A percentile compares a stretch with the other conserved stretches of the same genome.
Conservation (phyloP, 2,113 vertebrate genomes). For the Symphodus melops region DNA sequence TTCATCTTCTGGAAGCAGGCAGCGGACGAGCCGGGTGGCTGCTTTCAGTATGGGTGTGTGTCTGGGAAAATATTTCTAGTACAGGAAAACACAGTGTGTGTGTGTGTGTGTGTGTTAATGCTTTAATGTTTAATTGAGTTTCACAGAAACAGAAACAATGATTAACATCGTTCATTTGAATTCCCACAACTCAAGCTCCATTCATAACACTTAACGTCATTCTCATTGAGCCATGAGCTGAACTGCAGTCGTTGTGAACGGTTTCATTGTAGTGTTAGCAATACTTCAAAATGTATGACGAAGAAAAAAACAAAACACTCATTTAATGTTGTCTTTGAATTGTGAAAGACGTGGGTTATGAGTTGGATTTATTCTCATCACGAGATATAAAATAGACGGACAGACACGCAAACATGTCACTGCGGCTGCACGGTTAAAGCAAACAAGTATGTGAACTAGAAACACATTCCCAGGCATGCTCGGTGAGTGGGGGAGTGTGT, state of each 20-base stretch:
- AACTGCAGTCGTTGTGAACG: background rate
- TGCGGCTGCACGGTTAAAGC: constrained; percentile 10
- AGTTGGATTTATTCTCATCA: background rate
- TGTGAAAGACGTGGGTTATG: background rate
- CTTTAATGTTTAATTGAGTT: constrained; percentile 68
- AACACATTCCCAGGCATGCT: constrained; percentile 16
- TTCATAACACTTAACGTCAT: constrained; percentile 15
- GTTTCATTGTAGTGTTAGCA: background rate
- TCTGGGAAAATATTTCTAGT: background rate
- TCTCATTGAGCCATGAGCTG: background rate
- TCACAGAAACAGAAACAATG: constrained; percentile 41
- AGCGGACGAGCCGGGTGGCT: constrained; percentile 11
- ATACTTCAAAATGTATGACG: background rate
- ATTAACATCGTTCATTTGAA: constrained; percentile 46
- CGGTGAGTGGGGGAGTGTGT: constrained; percentile 1
- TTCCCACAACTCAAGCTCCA: constrained; percentile 25
- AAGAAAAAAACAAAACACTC: background rate
- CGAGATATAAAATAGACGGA: background rate
- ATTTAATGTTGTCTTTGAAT: background rate
- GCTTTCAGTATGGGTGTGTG: constrained; percentile 17
- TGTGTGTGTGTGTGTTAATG: constrained; percentile 33
- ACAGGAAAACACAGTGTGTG: background rate
- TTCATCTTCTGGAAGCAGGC: constrained; percentile 28
- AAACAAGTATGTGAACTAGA: background rate
- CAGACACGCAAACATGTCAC: background rate